These are phyloP conservation scores for Gryllus bimaculatus DNA, from an alignment of 1,140 invertebrate species.

Conservation along the genomic window DNA sequence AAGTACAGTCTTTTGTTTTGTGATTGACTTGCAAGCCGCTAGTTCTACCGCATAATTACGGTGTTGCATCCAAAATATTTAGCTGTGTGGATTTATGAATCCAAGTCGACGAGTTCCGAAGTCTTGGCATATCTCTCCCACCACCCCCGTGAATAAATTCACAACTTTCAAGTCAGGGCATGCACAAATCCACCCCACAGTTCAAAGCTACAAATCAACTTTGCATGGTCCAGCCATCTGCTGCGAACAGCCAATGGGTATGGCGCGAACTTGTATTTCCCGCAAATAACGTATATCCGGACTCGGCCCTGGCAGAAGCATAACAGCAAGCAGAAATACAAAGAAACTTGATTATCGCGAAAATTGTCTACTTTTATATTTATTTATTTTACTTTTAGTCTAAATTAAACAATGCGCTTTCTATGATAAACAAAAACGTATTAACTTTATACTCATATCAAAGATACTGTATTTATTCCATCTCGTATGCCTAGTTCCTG, in stretches of 20 bases:
- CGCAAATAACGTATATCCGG: conserved; percentile 16
- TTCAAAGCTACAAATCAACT: conserved; percentile 12
- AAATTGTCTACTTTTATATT: too few relatives aligned
- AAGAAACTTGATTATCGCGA: too few relatives aligned
- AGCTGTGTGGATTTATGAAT: conserved; percentile 7
- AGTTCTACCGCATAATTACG: conserved; percentile 13
- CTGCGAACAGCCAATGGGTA: conserved; percentile 14
- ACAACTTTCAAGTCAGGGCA: neutral
- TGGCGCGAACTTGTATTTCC: conserved; percentile 17
- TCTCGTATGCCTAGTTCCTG: neutral
- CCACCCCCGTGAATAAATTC: neutral
- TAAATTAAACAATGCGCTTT: too few relatives aligned
- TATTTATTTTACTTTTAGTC: too few relatives aligned
- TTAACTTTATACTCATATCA: neutral
- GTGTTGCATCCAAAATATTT: neutral
- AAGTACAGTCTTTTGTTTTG: conserved; percentile 15
- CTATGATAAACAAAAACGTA: too few relatives aligned
- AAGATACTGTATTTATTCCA: neutral
- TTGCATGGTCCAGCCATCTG: conserved; percentile 15
- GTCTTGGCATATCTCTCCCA: neutral
- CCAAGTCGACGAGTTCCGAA: neutral
- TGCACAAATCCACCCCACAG: neutral
- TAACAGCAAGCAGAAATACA: neutral
- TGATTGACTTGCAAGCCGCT: conserved; percentile 14
- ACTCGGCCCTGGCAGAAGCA: neutral